These are phyloP conservation scores for Eupithecia centaureata DNA, from an alignment of 2,888 invertebrate genomes.

Conservation along the genomic window DNA sequence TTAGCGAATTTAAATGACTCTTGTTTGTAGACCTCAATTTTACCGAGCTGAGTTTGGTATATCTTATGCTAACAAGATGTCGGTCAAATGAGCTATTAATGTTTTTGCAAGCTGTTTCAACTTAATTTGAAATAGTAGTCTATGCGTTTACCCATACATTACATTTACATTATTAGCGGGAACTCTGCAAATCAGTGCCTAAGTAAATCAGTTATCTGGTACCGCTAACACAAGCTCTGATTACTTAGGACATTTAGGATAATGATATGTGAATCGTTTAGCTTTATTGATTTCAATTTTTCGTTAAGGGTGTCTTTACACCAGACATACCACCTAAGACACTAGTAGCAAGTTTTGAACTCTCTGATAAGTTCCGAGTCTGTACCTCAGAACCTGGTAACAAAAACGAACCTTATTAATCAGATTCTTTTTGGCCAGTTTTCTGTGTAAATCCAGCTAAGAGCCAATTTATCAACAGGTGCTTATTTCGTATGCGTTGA, in stretches of 20 bases:
- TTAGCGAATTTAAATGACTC: background rate
- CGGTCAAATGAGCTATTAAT: constrained; percentile 18
- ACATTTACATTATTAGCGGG: background rate
- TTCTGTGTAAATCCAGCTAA: background rate
- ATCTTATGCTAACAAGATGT: constrained; percentile 22
- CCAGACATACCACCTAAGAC: too few relatives aligned
- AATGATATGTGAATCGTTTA: too few relatives aligned
- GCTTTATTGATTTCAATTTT: too few relatives aligned
- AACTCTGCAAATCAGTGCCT: background rate
- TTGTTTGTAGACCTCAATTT: background rate
- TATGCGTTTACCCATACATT: background rate
- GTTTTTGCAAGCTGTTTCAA: constrained; percentile 21
- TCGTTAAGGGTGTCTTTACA: too few relatives aligned
- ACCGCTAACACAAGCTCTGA: too few relatives aligned
- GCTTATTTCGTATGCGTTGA: constrained; percentile 21
- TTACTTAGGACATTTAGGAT: too few relatives aligned
- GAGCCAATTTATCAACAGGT: constrained; percentile 21
- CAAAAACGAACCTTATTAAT: background rate
- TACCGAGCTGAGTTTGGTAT: constrained; percentile 1
- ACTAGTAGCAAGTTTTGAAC: too few relatives aligned
- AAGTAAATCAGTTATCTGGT: too few relatives aligned
- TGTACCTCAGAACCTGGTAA: background rate
- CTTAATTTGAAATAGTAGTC: constrained; percentile 12
- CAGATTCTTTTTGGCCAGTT: background rate
- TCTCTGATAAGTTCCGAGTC: background rate